phyloP scores from a whole-genome alignment of 2,888 invertebrate genomes.

The Phaedon cochleariae region DNA sequence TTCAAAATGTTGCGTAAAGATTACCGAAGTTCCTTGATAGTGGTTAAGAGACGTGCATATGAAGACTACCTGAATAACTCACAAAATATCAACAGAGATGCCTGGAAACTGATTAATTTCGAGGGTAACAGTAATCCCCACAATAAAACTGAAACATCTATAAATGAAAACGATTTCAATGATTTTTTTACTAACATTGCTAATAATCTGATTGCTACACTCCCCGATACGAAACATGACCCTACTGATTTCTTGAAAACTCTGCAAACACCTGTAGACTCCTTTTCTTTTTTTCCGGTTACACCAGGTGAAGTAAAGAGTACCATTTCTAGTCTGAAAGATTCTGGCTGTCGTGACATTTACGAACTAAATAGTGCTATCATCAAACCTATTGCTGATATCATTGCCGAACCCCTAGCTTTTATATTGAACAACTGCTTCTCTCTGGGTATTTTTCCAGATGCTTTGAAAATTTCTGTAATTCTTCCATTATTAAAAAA shows the following conservation, averaged over 20 bases:
- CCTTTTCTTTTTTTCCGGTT: not conserved
- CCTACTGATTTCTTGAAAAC: not conserved
- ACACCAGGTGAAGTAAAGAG: not conserved
- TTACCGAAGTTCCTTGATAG: not conserved
- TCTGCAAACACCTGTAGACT: not conserved
- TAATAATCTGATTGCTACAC: not conserved
- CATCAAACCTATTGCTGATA: not conserved
- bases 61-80: not conserved
- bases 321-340: not conserved
- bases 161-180: not conserved
- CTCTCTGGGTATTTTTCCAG: conserved; percentile 1
- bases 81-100: conserved; percentile 6
- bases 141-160: not conserved
- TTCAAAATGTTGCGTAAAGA: not conserved
- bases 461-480: not conserved
- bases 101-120: conserved; percentile 6
- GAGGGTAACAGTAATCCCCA: not conserved
- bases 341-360: not conserved
- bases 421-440: conserved; percentile 3
- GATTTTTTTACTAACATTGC: conserved; percentile 1
- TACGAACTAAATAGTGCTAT: not conserved
- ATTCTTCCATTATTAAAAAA: conserved; percentile 2
- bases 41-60: not conserved
- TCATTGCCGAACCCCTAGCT: not conserved
- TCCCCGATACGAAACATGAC: not conserved